A percentile compares a stretch with the other conserved stretches of the same genome.
phyloP scores from a whole-genome alignment of 1,140 invertebrate species.

The Amphibalanus amphitrite region DNA sequence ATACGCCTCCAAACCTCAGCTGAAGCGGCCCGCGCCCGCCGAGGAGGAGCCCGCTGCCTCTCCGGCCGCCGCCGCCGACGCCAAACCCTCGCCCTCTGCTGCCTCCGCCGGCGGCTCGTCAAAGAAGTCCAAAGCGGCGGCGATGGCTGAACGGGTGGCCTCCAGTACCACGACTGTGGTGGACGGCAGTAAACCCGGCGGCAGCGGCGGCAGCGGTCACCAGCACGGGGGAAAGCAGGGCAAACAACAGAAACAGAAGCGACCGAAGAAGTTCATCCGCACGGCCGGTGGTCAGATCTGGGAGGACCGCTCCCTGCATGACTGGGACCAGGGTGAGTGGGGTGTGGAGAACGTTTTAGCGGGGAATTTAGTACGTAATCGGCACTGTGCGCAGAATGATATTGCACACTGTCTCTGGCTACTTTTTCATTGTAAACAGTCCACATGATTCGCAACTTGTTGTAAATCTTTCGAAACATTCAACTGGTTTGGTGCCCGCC shows the following conservation, averaged over 20 bases:
- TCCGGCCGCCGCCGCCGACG: background rate
- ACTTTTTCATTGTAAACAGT: no score
- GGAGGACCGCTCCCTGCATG: slow-evolving; percentile 77
- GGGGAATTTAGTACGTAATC: no score
- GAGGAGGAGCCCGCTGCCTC: slow-evolving; percentile 6
- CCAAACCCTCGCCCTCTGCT: background rate
- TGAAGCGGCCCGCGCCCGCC: slow-evolving; percentile 8
- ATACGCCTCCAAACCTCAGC: slow-evolving; percentile 15
- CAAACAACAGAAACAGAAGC: slow-evolving; percentile 38
- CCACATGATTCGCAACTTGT: no score
- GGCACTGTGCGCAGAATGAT: no score
- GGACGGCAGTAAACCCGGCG: background rate
- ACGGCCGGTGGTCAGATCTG: slow-evolving; percentile 82
- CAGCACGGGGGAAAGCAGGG: background rate
- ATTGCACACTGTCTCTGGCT: no score
- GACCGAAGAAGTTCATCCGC: slow-evolving; percentile 57
- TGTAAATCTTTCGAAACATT: no score
- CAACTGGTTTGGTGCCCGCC: no score
- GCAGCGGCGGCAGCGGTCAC: slow-evolving; percentile 18
- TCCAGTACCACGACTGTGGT: background rate
- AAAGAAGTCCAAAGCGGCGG: background rate
- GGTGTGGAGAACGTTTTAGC: no score
- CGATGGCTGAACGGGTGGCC: background rate
- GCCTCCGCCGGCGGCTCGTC: background rate
- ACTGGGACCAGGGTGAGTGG: slow-evolving; percentile 69